phyloP scores from a whole-genome alignment of 2,888 invertebrate species.

The Masnerella sp. region DNA sequence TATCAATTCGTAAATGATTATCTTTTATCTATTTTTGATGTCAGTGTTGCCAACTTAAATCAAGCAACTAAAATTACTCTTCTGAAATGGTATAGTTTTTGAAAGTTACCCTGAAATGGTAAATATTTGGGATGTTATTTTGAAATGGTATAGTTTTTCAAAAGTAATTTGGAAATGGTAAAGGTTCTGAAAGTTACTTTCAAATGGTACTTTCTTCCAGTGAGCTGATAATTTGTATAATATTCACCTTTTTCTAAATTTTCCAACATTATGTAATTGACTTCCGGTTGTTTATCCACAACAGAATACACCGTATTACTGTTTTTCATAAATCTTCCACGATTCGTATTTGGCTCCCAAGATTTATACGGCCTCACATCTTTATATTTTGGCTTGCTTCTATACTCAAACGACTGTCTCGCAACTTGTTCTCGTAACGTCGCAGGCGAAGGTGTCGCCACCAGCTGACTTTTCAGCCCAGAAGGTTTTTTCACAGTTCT shows the following conservation, averaged over 20 bases:
- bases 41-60: too few relatives aligned
- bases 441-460: slow-evolving; percentile 53
- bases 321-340: slow-evolving; percentile 18
- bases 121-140: too few relatives aligned
- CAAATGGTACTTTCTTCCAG: too few relatives aligned
- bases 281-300: slow-evolving; percentile 26
- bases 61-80: too few relatives aligned
- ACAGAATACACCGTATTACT: slow-evolving; percentile 29
- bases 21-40: too few relatives aligned
- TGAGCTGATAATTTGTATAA: too few relatives aligned
- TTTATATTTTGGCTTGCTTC: slow-evolving; percentile 30
- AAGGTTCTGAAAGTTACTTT: too few relatives aligned
- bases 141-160: too few relatives aligned
- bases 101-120: too few relatives aligned
- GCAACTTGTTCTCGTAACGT: slow-evolving; percentile 15
- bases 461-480: slow-evolving; percentile 69
- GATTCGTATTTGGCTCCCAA: slow-evolving; percentile 16
- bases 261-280: slow-evolving; percentile 46
- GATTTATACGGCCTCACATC: slow-evolving; percentile 29
- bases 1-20: too few relatives aligned
- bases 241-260: slow-evolving; percentile 36
- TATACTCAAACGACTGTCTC: slow-evolving; percentile 19
- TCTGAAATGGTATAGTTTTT: too few relatives aligned
- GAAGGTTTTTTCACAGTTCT: slow-evolving; percentile 74
- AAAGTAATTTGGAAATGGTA: too few relatives aligned